A percentile compares a stretch with the other conserved stretches of the same genome.
phyloP scores from a whole-genome alignment of 53 echinoderm and acorn worm species.

The Crossaster papposus region DNA sequence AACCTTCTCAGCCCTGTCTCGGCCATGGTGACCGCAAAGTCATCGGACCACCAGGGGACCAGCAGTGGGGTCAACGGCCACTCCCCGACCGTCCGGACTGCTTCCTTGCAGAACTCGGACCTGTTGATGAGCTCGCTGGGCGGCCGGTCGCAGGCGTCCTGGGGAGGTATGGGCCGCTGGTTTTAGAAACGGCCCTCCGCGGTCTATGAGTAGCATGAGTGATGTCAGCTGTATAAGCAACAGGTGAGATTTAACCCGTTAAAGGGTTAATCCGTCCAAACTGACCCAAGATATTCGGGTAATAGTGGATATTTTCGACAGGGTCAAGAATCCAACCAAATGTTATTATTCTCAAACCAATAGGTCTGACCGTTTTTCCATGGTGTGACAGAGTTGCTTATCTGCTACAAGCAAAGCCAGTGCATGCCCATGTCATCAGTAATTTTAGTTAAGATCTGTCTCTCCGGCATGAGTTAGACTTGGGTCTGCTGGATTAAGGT shows the following conservation, averaged over 20 bases:
- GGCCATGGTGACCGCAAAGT: slow-evolving; percentile 6
- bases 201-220: slow-evolving; percentile 78
- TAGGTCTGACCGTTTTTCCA: too few relatives aligned
- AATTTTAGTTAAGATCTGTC: too few relatives aligned
- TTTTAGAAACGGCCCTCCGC: slow-evolving; percentile 62
- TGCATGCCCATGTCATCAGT: too few relatives aligned
- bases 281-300: too few relatives aligned
- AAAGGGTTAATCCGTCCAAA: too few relatives aligned
- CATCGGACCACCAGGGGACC: background rate
- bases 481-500: too few relatives aligned
- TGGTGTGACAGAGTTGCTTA: too few relatives aligned
- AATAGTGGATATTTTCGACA: too few relatives aligned
- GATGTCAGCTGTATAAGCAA: slow-evolving; percentile 81
- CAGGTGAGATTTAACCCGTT: slow-evolving; percentile 43
- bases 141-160: background rate
- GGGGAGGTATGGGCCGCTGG: slow-evolving; percentile 46
- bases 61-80: background rate
- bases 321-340: too few relatives aligned
- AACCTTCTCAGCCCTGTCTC: slow-evolving; percentile 56
- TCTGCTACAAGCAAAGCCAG: too few relatives aligned
- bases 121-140: slow-evolving; percentile 1
- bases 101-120: background rate
- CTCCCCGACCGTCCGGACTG: background rate
- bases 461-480: too few relatives aligned
- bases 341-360: too few relatives aligned